Evolutionary conservation across 2,113 vertebrate species (phyloP), one percentile per base, ranked within the genome.

Genomic region (Perccottus glenii): DNA sequence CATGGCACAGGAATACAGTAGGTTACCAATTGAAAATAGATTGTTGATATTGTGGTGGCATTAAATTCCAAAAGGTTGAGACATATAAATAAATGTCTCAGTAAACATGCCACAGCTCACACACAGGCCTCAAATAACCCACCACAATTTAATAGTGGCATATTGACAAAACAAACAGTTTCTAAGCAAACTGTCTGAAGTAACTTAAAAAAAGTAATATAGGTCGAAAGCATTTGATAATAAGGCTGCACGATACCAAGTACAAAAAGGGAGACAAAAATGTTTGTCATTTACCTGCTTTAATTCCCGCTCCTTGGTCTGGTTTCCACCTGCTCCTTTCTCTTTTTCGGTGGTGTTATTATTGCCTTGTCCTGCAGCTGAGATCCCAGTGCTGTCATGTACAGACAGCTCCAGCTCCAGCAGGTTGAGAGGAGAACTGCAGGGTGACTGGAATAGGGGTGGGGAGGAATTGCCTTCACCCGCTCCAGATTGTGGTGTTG

Each of bases 381-480:
- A 57, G 32, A 85, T 68, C 64, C 16, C 74, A 0, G 57, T 36
- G 51, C 56, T 67, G 52, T 94, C 91, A 75, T 3, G 89, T 70
- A 85, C 73, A 0, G 78, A 82, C 10, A 95, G 94, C 63, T 99
- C 97, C 76, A 98, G 86, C 67, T 98, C 96, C 3, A 99, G 90
- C 38, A 99, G 92, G 67, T 98, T 98, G 56, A 97, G 90, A 0
- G 97, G 98, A 0, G 96, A 97, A 88, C 96, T 99, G 85, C 96
- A 96, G 6, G 94, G 85, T 0, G 98, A 99, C 78, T 96, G 95
- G 77, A 98, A 97, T 10, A 97, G 79, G 0, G 94, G 93, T 0
- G 94, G 95, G 0, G 96, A 96, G 0, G 85, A 80, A 6, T 85
- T 91, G 42, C 92, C 93, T 1, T 76, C 78, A 3, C 73, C 77